Evolutionary conservation across 2,113 vertebrate species (phyloP), one percentile per base, ranked within the genome.

Genomic region (Gadus macrocephalus): DNA sequence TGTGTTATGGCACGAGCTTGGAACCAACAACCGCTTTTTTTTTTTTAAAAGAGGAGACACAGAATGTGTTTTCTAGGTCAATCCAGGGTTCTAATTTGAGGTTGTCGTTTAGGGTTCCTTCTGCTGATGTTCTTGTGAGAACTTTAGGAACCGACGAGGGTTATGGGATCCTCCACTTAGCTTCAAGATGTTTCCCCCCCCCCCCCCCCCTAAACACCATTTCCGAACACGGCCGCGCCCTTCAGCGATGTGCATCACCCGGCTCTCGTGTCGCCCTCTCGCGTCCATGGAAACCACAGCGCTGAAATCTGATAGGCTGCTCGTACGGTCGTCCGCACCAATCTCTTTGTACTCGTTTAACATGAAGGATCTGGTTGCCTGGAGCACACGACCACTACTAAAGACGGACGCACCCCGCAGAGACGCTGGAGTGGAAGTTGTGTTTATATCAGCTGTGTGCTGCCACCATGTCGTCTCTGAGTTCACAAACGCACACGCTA

Each of bases 331-430:
- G 61, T 62, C 25, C 84, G 77, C 81, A 79, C 75, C 62, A 19
- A 79, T 76, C 76, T 86, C 83, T 84, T 87, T 87, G 83, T 88
- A 81, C 77, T 83, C 85, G 73, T 87, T 76, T 81, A 83, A 86
- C 83, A 83, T 88, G 80, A 83, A 82, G 83, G 77, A 83, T 84
- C 83, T 81, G 67, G 73, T 83, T 74, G 75, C 75, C 78, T 84
- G 71, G 42, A 68, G 1, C 20, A 20, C 20, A 20, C 20, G 20
- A 67, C 79, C 84, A 74, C 86, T 75, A 81, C 77, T 85, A 42
- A 72, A 72, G 74, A 66, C 74, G 20, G 20, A 42, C 38, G 38
- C 6, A 42, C 42, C 42, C 5, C 11, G 42, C 42, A 49, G 42
- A 8, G 42, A 68, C 74, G 76, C 49, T 49, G 77, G 76, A 71